Evolutionary conservation across 2,113 vertebrate genomes (phyloP), one percentile per base, ranked within the genome.

Genomic region (Ciconia maguari): DNA sequence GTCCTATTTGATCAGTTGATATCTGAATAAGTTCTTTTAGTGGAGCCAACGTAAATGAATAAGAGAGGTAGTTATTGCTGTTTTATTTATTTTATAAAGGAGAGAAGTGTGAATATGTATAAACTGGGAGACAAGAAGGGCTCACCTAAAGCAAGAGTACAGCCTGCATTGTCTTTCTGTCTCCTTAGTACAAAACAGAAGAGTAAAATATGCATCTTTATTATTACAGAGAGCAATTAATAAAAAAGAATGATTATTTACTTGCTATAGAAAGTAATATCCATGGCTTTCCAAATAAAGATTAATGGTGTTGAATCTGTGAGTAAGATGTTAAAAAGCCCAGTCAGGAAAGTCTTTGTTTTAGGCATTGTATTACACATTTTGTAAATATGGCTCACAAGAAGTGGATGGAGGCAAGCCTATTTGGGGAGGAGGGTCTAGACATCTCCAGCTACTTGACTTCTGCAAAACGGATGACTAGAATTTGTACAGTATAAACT

Each of bases 211-310:
- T 55, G 66, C 41, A 86, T 69, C 34, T 91, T 95, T 83, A 68
- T 86, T 92, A 75, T 65, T 89, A 61, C 72, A 89, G 80, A 88
- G 24, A 76, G 26, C 77, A 92, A 80, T 38, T 79, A 96, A 71
- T 93, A 83, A 93, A 93, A 90, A 96, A 84, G 16, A 65, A 90
- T 92, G 2, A 58, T 97, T 96, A 90, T 92, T 96, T 96, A 88
- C 82, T 86, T 87, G 51, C 26, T 93, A 41, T 14, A 71, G 79
- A 72, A 96, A 83, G 61, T 71, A 89, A 96, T 77, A 94, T 46
- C 27, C 11, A 36, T 70, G 51, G 48, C 51, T 96, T 95, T 94
- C 68, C 55, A 97, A 96, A 80, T 3, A 27, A 84, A 93, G 83
- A 97, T 72, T 90, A 96, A 96, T 89, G 58, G 7, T 75, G 72